A percentile compares a stretch with the other conserved stretches of the same genome.
Conservation (phyloP, 2,888 invertebrate species). For the Scelioninae gen. 2 region DNA sequence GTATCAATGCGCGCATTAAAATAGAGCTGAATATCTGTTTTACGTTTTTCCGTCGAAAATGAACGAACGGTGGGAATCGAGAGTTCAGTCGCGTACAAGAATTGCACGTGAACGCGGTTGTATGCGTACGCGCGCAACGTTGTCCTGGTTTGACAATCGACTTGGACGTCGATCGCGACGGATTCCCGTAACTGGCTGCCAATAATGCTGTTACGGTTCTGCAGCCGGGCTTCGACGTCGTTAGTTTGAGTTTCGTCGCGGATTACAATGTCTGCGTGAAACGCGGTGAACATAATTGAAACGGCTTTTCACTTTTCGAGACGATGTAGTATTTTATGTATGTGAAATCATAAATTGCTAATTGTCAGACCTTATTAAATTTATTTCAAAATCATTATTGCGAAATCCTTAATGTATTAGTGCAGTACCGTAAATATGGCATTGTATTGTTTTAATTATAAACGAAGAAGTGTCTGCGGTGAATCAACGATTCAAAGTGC, state of each 20-base stretch:
- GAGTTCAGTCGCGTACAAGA: conserved; percentile 47
- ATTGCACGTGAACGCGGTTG: conserved; percentile 24
- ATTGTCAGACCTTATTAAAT: conserved; percentile 25
- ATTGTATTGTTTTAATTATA: too few relatives aligned
- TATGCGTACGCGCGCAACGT: conserved; percentile 21
- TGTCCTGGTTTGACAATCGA: conserved; percentile 18
- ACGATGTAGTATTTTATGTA: conserved; percentile 18
- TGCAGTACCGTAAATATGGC: too few relatives aligned
- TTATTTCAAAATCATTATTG: conserved; percentile 20
- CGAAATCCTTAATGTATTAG: background rate
- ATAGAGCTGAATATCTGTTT: conserved; percentile 59
- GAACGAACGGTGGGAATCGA: conserved; percentile 45
- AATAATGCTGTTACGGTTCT: conserved; percentile 49
- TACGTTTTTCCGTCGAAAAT: conserved; percentile 59
- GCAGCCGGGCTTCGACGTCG: conserved; percentile 43
- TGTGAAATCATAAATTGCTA: conserved; percentile 13
- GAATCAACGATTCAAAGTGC: too few relatives aligned
- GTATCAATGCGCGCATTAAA: conserved; percentile 58
- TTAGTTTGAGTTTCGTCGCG: conserved; percentile 50
- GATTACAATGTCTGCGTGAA: conserved; percentile 62
- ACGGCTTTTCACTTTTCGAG: conserved; percentile 32
- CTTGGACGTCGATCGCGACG: conserved; percentile 61
- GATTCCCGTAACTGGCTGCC: conserved; percentile 56
- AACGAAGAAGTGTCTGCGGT: too few relatives aligned
- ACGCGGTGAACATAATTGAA: conserved; percentile 40